Evolutionary conservation across 2,797 vertebrate genomes (phyloP).

Genomic region (Premnoplex brunnescens): DNA sequence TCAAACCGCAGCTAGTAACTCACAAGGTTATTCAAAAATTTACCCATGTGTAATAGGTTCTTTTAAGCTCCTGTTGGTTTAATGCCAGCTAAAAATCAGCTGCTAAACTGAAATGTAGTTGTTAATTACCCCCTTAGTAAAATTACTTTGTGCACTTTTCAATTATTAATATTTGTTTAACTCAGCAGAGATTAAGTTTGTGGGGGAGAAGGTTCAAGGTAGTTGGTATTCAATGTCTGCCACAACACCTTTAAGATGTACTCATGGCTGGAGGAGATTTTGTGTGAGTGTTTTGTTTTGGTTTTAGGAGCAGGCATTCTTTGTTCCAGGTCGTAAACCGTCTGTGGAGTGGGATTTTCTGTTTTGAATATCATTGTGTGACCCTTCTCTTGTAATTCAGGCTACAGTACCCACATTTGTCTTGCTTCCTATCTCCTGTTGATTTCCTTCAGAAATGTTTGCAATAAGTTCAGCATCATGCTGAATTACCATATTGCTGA

Average conservation of each 20-base stretch:
- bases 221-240: neutral
- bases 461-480: neutral
- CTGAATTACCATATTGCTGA: neutral
- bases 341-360: neutral
- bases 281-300: neutral
- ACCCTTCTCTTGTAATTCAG: neutral
- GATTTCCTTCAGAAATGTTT: neutral
- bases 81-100: slow-evolving; percentile 30
- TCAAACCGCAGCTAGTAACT: slow-evolving; percentile 11
- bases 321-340: neutral
- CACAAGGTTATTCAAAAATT: neutral
- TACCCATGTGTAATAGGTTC: neutral
- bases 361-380: neutral
- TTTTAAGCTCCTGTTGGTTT: slow-evolving; percentile 36
- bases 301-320: neutral
- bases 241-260: neutral
- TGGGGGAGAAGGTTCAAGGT: slow-evolving; percentile 9
- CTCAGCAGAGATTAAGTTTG: neutral
- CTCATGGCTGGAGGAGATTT: neutral
- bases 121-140: slow-evolving; percentile 15
- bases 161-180: slow-evolving; percentile 35
- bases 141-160: slow-evolving; percentile 28
- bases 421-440: neutral
- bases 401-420: neutral
- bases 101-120: slow-evolving; percentile 38